Evolutionary conservation across 2,797 vertebrate species (phyloP).

Genomic region (Lepus townsendii): DNA sequence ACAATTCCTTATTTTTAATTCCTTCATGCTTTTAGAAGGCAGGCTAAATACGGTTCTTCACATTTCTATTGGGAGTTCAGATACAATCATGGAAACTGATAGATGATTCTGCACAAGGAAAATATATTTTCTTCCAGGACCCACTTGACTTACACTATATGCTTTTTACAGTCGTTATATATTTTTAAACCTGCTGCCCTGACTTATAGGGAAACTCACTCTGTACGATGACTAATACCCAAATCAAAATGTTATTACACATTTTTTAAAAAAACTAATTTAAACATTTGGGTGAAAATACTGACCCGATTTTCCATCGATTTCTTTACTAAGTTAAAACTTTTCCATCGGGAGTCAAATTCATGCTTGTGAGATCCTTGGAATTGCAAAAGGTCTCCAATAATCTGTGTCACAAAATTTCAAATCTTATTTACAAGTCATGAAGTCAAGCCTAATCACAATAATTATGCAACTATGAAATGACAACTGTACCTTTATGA

Average conservation of each 20-base stretch:
- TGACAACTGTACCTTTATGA: conserved; percentile 95
- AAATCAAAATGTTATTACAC: conserved; percentile 10
- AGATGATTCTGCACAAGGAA: conserved; percentile 12
- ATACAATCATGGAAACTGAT: background rate
- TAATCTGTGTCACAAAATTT: conserved; percentile 91
- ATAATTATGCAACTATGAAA: conserved; percentile 62
- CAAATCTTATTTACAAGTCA: conserved; percentile 62
- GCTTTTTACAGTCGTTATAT: background rate
- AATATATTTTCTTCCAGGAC: background rate
- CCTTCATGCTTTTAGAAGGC: conserved; percentile 1
- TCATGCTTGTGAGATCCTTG: conserved; percentile 99
- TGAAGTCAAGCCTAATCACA: background rate
- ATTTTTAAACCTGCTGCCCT: conserved; percentile 47
- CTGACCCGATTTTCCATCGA: conserved; percentile 99
- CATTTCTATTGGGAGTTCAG: background rate
- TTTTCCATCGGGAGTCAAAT: conserved; percentile 99
- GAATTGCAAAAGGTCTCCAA: conserved; percentile 96
- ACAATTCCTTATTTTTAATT: conserved; percentile 28
- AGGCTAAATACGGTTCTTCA: background rate
- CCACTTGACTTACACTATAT: background rate
- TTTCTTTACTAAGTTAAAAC: conserved; percentile 98
- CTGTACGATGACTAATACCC: background rate
- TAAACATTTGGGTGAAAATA: conserved; percentile 75
- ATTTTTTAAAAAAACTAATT: conserved; percentile 61
- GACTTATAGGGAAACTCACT: conserved; percentile 6